Percentiles rank a stretch among this genome's conserved stretches.
phyloP scores from a whole-genome alignment of 2,888 invertebrate genomes.

The Noctuana brunneofusca region DNA sequence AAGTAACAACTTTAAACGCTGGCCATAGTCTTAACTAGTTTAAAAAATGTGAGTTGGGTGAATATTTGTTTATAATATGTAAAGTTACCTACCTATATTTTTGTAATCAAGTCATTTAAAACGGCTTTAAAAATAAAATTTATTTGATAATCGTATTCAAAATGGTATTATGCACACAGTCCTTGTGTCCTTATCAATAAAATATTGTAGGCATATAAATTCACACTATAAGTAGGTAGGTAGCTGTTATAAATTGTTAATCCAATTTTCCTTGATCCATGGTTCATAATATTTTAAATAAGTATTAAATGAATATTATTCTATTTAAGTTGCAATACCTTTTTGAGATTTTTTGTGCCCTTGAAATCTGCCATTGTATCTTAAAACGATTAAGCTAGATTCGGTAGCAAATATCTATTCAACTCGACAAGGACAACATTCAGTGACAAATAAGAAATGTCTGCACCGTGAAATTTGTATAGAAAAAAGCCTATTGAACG shows the following conservation, averaged over 20 bases:
- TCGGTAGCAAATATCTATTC: conserved; percentile 33
- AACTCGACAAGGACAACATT: conserved; percentile 26
- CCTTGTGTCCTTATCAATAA: no score
- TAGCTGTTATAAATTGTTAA: neutral
- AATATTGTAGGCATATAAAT: no score
- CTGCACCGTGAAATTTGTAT: conserved; percentile 38
- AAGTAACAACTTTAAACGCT: no score
- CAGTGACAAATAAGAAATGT: conserved; percentile 20
- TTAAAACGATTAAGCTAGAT: conserved; percentile 11
- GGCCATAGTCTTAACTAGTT: no score
- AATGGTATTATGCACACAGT: no score
- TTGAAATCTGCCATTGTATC: conserved; percentile 14
- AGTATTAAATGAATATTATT: neutral
- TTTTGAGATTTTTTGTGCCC: neutral
- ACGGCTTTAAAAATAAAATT: no score
- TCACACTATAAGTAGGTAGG: no score
- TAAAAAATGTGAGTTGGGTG: no score
- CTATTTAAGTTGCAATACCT: neutral
- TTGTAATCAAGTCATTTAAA: no score
- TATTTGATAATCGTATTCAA: no score
- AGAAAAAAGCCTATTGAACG: conserved; percentile 46
- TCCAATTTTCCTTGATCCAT: neutral
- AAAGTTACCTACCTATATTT: no score
- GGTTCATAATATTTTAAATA: neutral
- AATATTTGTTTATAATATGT: no score